Evolutionary conservation across 2,113 vertebrate genomes (phyloP).

Genomic region (Nyctibius bracteatus): DNA sequence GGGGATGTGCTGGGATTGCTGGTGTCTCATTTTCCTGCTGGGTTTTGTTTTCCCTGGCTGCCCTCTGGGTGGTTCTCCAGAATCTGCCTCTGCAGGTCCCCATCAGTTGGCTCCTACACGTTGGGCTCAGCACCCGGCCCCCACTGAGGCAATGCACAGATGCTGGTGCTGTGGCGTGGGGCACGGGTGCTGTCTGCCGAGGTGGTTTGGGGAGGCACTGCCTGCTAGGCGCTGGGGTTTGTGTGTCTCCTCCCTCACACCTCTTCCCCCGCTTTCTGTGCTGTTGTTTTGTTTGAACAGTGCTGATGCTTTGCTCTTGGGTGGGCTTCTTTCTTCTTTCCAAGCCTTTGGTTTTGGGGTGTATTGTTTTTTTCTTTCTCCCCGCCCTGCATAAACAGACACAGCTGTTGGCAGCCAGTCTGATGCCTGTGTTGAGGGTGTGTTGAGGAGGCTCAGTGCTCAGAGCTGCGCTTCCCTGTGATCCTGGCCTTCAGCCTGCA

Average conservation of each 20-base stretch:
- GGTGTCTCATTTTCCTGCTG: background rate
- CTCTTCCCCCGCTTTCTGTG: background rate
- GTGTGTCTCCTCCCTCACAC: background rate
- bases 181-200: background rate
- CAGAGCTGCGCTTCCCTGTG: background rate
- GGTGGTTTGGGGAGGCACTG: background rate
- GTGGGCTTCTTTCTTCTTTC: conserved; percentile 51
- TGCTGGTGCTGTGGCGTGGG: background rate
- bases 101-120: rapidly evolving
- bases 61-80: background rate
- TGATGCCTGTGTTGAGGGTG: background rate
- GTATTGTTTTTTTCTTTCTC: conserved; percentile 38
- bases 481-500: background rate
- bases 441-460: background rate
- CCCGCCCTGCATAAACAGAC: conserved; percentile 21
- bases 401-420: background rate
- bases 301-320: conserved; percentile 49
- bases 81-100: background rate
- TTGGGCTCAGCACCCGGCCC: background rate
- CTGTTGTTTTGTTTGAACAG: conserved; percentile 23
- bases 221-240: background rate
- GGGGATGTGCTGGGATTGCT: background rate
- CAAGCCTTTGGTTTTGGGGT: conserved; percentile 50
- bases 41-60: background rate
- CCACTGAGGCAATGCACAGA: rapidly evolving